Evolutionary conservation across 2,113 vertebrate species (phyloP), one percentile per base, ranked within the genome.

Genomic region (Ibidorhyncha struthersii): DNA sequence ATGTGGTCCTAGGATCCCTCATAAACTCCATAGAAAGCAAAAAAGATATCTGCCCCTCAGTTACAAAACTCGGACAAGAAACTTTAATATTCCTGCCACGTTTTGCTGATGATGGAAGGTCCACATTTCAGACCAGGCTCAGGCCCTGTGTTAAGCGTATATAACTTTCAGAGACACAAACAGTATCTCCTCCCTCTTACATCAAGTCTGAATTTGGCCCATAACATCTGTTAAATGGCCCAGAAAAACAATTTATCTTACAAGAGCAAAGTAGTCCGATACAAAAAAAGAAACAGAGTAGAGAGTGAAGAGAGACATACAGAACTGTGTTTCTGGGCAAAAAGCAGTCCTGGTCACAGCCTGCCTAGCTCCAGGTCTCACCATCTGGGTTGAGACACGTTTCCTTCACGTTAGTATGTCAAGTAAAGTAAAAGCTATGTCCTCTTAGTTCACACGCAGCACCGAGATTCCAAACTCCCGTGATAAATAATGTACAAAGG

Each of bases 401-500:
- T 85, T 76, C 74, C 82, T 90, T 78, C 69, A 63, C 2, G 0
- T 49, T 21, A 40, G 38, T 20, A 15, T 17, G 65, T 96, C 91
- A 95, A 97, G 97, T 94, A 92, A 97, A 81, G 95, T 91, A 95
- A 98, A 98, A 98, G 98, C 94, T 86, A 83, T 34, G 89, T 96
- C 82, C 52, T 96, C 97, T 96, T 94, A 94, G 97, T 98, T 99
- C 98, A 97, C 99, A 97, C 2, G 7, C 71, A 88, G 97, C 69
- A 94, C 97, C 23, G 47, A 99, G 97, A 99, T 99, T 99, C 99
- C 95, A 73, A 88, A 96, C 95, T 90, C 91, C 7, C 5, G 78
- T 76, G 98, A 96, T 95, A 98, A 98, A 98, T 98, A 98, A 98
- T 96, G 98, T 96, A 97, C 96, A 98, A 97, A 97, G 97, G 96